These are phyloP conservation scores for Poecilia velifera DNA, from an alignment of 2,797 vertebrate species.

Conservation along the genomic window DNA sequence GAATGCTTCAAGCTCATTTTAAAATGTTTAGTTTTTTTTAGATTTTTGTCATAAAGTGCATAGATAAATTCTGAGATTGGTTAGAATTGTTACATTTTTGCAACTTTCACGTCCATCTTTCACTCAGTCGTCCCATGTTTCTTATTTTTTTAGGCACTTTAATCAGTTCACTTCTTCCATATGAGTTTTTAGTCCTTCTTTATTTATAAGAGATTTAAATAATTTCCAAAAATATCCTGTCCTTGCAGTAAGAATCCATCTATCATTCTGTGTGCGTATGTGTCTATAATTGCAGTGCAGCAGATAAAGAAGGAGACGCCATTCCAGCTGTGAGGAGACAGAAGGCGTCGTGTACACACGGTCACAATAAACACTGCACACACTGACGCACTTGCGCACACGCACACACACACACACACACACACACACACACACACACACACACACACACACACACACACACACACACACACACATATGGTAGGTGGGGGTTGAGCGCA, in stretches of 20 bases:
- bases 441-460: background rate
- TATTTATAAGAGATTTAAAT: slow-evolving; percentile 21
- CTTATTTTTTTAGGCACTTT: slow-evolving; percentile 7
- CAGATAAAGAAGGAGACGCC: slow-evolving; percentile 60
- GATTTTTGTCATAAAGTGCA: background rate
- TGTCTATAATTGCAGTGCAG: slow-evolving; percentile 65
- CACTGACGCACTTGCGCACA: slow-evolving; percentile 15
- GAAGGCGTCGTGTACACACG: slow-evolving; percentile 50
- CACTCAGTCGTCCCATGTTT: background rate
- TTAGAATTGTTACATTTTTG: background rate
- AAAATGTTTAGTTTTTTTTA: background rate
- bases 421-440: background rate
- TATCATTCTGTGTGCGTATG: slow-evolving; percentile 35
- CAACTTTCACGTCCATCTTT: background rate
- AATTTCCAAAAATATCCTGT: slow-evolving; percentile 37
- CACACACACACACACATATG: background rate
- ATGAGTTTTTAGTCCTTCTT: background rate
- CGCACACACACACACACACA: background rate
- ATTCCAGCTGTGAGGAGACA: slow-evolving; percentile 69
- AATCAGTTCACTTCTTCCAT: background rate
- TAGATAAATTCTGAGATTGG: background rate
- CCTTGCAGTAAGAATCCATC: slow-evolving; percentile 37
- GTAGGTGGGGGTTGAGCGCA: slow-evolving; percentile 53
- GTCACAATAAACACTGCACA: slow-evolving; percentile 31
- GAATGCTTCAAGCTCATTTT: slow-evolving; percentile 3